phyloP scores from a whole-genome alignment of 2,888 invertebrate species.

The Unio delphinus region DNA sequence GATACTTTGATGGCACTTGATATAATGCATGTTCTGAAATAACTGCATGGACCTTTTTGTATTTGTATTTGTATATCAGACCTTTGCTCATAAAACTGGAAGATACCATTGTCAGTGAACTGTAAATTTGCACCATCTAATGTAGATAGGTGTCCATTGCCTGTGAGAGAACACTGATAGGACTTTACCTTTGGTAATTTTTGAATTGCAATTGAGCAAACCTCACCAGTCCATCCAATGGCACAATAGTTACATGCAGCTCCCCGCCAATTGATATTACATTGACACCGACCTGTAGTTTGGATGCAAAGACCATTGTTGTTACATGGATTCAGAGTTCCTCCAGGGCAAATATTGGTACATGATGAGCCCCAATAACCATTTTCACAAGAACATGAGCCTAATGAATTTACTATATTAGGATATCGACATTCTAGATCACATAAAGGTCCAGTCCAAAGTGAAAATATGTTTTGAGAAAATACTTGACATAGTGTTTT shows the following conservation, averaged over 20 bases:
- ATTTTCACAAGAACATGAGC: slow-evolving; percentile 30
- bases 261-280: slow-evolving; percentile 37
- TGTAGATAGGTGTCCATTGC: slow-evolving; percentile 38
- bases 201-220: slow-evolving; percentile 36
- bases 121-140: slow-evolving; percentile 46
- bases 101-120: slow-evolving; percentile 25
- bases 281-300: slow-evolving; percentile 39
- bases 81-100: slow-evolving; percentile 13
- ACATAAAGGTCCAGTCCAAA: slow-evolving; percentile 25
- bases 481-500: slow-evolving; percentile 22
- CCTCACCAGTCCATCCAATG: slow-evolving; percentile 36
- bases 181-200: neutral
- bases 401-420: neutral
- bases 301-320: slow-evolving; percentile 39
- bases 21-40: slow-evolving; percentile 19
- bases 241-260: slow-evolving; percentile 36
- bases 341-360: slow-evolving; percentile 43
- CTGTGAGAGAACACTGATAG: slow-evolving; percentile 22
- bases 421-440: slow-evolving; percentile 12
- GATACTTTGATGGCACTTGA: slow-evolving; percentile 18
- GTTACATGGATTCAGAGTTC: slow-evolving; percentile 36
- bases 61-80: slow-evolving; percentile 19
- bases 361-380: slow-evolving; percentile 49
- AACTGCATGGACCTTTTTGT: slow-evolving; percentile 17
- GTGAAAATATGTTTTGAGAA: slow-evolving; percentile 14